Percentiles rank a stretch among this genome's conserved stretches.
Evolutionary conservation across 1,140 invertebrate genomes (phyloP).

Genomic region (Penaeus chinensis): DNA sequence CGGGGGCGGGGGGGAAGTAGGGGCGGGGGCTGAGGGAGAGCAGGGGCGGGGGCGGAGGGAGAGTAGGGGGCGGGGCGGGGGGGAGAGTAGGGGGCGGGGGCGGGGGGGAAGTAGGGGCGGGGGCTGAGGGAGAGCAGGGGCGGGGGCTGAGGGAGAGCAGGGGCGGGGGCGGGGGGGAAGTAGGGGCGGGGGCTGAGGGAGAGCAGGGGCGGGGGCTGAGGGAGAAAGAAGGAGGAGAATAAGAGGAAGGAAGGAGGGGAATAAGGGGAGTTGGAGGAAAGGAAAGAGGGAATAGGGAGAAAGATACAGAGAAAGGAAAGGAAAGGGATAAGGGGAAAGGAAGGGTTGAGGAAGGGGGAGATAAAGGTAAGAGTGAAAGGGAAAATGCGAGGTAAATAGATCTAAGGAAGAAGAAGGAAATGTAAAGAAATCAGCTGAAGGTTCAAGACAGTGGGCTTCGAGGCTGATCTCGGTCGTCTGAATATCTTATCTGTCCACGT

Average conservation of each 20-base stretch:
- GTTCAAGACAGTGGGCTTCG: too few relatives aligned
- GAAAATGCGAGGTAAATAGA: neutral
- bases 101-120: neutral
- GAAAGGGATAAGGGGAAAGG: neutral
- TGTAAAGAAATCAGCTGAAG: too few relatives aligned
- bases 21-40: neutral
- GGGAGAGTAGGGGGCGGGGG: neutral
- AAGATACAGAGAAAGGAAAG: neutral
- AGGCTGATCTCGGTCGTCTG: too few relatives aligned
- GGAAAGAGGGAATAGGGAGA: neutral
- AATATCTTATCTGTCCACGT: too few relatives aligned
- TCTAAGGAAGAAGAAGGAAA: too few relatives aligned
- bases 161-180: too few relatives aligned
- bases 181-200: neutral
- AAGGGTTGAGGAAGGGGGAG: neutral
- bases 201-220: neutral
- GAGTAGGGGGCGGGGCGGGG: neutral
- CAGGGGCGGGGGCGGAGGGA: neutral
- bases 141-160: too few relatives aligned
- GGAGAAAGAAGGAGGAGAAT: neutral
- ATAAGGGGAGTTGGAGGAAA: neutral
- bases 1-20: too few relatives aligned
- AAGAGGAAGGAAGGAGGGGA: neutral
- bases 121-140: neutral
- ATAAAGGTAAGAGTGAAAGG: neutral